These are phyloP conservation scores for Muricea muricata DNA, from an alignment of 92 coral and sea anemone species.

Conservation along the genomic window DNA sequence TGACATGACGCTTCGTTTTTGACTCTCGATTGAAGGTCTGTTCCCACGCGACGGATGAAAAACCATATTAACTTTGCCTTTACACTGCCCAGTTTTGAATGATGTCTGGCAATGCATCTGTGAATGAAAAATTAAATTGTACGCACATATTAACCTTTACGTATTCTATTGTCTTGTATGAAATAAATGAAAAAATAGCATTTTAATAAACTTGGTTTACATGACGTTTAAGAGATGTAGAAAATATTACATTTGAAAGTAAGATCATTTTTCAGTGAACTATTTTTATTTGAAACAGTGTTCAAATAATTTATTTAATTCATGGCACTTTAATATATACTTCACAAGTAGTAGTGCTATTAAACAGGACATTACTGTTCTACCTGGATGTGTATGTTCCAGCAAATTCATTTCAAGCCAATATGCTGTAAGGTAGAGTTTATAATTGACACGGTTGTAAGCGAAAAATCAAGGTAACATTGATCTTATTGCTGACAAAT, in stretches of 20 bases:
- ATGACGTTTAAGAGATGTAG: not conserved
- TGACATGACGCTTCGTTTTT: slow-evolving; percentile 14
- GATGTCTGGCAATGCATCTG: slow-evolving; percentile 30
- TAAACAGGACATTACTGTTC: not conserved
- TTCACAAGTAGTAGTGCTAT: slow-evolving; percentile 11
- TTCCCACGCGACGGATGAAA: slow-evolving; percentile 38
- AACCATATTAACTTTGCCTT: slow-evolving; percentile 31
- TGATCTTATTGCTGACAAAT: slow-evolving; percentile 38
- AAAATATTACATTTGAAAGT: slow-evolving; percentile 18
- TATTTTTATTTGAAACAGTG: slow-evolving; percentile 27
- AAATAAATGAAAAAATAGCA: no score
- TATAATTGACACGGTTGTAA: slow-evolving; percentile 23
- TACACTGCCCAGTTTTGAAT: slow-evolving; percentile 38
- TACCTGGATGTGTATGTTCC: slow-evolving; percentile 45
- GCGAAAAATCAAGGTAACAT: slow-evolving; percentile 46
- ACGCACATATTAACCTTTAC: slow-evolving; percentile 19
- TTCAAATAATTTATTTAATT: slow-evolving; percentile 22
- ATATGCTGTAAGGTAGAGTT: slow-evolving; percentile 36
- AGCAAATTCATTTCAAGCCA: slow-evolving; percentile 40
- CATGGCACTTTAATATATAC: slow-evolving; percentile 9
- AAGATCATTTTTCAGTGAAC: slow-evolving; percentile 20
- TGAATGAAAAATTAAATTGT: slow-evolving; percentile 11
- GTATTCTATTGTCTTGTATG: no score
- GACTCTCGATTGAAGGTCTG: slow-evolving; percentile 40
- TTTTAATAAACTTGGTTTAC: not conserved